Evolutionary conservation across 2,888 invertebrate species (phyloP).

Genomic region (Synanthedon andrenaeformis): DNA sequence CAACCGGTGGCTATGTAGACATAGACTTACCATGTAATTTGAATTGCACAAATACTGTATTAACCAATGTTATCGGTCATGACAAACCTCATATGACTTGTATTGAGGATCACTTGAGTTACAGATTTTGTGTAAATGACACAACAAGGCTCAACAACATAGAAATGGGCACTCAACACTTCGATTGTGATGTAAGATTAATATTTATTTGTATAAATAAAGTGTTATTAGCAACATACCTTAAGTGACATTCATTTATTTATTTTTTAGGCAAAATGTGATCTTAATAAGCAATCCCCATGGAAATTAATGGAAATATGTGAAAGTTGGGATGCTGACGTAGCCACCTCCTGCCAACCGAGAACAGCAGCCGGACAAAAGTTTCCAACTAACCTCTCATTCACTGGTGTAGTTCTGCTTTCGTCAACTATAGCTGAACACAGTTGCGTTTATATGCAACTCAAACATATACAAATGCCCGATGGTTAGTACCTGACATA

Average conservation of each 20-base stretch:
- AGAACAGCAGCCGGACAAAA: constrained; percentile 22
- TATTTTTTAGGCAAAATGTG: constrained; percentile 40
- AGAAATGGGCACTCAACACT: constrained; percentile 12
- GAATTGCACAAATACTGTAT: constrained; percentile 25
- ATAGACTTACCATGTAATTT: constrained; percentile 42
- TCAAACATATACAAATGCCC: constrained; percentile 44
- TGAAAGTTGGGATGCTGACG: constrained; percentile 51
- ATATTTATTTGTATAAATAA: background rate
- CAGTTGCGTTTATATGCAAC: constrained; percentile 39
- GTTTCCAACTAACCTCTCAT: constrained; percentile 41
- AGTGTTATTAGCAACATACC: no score
- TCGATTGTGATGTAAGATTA: constrained; percentile 20
- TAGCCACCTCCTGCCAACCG: constrained; percentile 36
- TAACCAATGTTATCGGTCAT: constrained; percentile 20
- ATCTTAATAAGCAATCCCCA: constrained; percentile 31
- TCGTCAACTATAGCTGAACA: constrained; percentile 27
- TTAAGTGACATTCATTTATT: no score
- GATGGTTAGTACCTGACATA: constrained; percentile 26
- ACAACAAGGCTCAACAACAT: constrained; percentile 12
- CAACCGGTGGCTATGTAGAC: constrained; percentile 34
- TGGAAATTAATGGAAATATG: constrained; percentile 57
- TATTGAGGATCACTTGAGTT: constrained; percentile 27
- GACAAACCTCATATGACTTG: constrained; percentile 43
- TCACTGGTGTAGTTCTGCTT: constrained; percentile 34
- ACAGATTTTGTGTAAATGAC: constrained; percentile 26